These are phyloP conservation scores for Xestia c-nigrum DNA, from an alignment of 2,888 invertebrate genomes.

Conservation along the genomic window DNA sequence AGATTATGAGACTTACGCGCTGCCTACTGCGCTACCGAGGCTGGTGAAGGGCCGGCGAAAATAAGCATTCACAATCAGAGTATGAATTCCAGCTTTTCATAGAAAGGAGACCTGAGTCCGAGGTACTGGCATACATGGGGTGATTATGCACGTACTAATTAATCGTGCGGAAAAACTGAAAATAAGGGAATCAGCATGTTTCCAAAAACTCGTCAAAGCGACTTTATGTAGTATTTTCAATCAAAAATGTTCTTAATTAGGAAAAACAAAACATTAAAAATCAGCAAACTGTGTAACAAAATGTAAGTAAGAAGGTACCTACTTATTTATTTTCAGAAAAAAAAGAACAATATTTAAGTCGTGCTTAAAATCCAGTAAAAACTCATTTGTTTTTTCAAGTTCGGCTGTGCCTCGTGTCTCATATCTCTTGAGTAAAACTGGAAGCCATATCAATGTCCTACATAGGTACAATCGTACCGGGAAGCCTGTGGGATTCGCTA, in stretches of 20 bases:
- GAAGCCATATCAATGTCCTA: conserved; percentile 29
- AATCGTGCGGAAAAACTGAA: not conserved
- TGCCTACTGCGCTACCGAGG: conserved; percentile 97
- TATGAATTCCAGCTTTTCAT: no score
- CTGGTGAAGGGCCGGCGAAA: conserved; percentile 62
- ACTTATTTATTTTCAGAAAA: not conserved
- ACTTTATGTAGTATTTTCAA: not conserved
- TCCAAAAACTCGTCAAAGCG: not conserved
- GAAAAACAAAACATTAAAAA: no score
- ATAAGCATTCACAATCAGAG: conserved; percentile 11
- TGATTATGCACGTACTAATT: not conserved
- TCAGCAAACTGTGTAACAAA: not conserved
- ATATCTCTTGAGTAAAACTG: conserved; percentile 18
- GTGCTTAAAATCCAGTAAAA: no score
- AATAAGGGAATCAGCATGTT: not conserved
- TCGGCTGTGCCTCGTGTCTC: not conserved
- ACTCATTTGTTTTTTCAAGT: not conserved
- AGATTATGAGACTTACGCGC: conserved; percentile 98
- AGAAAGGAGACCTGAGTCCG: no score
- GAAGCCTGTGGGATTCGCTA: conserved; percentile 65
- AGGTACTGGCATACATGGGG: no score
- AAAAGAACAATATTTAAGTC: not conserved
- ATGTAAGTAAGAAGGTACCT: not conserved
- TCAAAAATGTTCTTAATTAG: not conserved
- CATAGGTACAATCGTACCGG: conserved; percentile 17